Conservation (phyloP, 2,113 vertebrate genomes). For the rat (Rattus norvegicus) region DNA sequence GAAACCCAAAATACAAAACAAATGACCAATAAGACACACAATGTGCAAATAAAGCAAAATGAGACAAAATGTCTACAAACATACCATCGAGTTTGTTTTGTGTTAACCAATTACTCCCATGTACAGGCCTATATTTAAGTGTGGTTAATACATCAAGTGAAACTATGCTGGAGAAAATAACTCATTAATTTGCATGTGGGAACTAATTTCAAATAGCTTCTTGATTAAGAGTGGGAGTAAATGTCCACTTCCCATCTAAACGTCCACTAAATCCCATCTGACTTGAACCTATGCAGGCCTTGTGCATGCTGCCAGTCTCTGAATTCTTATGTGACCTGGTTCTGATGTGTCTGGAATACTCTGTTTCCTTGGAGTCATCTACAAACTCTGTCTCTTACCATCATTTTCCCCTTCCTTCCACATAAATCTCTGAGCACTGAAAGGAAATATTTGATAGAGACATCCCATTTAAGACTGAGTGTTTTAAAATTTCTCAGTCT, state of each 20-base stretch:
- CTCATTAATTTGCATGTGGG: not conserved
- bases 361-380: not conserved
- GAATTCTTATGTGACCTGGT: not conserved
- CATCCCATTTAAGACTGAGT: not conserved
- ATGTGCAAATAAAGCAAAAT: not conserved
- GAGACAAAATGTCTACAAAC: not conserved
- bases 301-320: not conserved
- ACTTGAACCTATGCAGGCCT: not conserved
- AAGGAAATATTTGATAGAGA: not conserved
- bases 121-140: not conserved
- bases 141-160: not conserved
- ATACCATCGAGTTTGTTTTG: not conserved
- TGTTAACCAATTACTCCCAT: not conserved
- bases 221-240: not conserved
- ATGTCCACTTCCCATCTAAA: not conserved
- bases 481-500: not conserved
- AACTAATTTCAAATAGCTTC: not conserved
- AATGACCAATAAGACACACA: not conserved
- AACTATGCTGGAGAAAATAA: not conserved
- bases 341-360: not conserved
- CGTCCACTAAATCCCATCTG: not conserved
- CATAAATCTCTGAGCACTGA: not conserved
- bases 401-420: not conserved
- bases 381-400: not conserved
- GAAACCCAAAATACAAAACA: not conserved